Base-by-base conservation (phyloP, 1,140 invertebrate species). In the Coenobita brevimanus region DNA sequence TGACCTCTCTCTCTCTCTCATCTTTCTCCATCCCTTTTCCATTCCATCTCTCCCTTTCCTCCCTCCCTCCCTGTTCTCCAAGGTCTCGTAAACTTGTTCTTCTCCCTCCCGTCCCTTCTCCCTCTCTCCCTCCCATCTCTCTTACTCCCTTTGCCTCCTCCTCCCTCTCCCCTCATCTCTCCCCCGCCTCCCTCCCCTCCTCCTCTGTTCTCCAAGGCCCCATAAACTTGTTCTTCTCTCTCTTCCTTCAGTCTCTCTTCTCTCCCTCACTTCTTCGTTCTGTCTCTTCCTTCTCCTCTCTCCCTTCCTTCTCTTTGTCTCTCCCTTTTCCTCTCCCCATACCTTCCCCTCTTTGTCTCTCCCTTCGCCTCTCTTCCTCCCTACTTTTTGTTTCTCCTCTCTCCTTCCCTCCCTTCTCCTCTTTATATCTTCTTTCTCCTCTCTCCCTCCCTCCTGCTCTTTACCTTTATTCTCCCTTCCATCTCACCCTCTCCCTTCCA, bases 311-410 rank as follows among this genome's bases (percentile, higher is more conserved):
- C 21, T 75, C n/a, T n/a, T 75, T 3, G 30, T 71, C 17, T 33
- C 17, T 67, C 24, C 27, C 27, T n/a, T 8, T 67, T 27, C 27
- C 64, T 67, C 64, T 67, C 64, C 27, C 64, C 27, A 13, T 67
- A 13, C 27, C 64, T 67, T 27, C 41, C 69, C 21, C 69, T 73
- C 69, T 71, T 38, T 73, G 30, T 73, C 69, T 73, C 69, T 73
- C 33, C 41, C 69, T 73, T 38, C 41, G 6, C 41, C 69, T 33
- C 69, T 33, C 8, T 73, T 38, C 69, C 33, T n/a, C 30, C 41
- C n/a, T 38, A 21, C 24, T 38, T 38, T 38, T 3, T n/a, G 41
- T 73, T 38, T 73, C 27, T 73, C 41, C 69, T 73, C n/a, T n/a
- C n/a, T n/a, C n/a, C n/a, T n/a, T n/a, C n/a, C n/a, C n/a, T n/a